Conservation (phyloP, 2,113 vertebrate genomes). For the Malurus cyaneus region DNA sequence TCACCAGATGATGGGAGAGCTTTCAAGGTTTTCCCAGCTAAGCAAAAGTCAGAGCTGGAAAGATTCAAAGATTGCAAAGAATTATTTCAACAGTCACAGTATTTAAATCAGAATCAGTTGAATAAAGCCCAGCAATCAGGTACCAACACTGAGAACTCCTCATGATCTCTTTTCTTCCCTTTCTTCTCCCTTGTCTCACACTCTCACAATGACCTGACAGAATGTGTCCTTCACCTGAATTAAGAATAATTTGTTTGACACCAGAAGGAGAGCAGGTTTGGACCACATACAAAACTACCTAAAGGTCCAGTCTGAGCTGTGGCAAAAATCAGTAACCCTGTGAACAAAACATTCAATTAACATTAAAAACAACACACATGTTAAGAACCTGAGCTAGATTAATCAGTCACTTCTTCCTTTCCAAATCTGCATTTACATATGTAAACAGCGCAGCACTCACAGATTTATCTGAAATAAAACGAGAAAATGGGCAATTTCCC, state of each 20-base stretch:
- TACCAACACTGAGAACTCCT: not conserved
- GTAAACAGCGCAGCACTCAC: conserved; percentile 41
- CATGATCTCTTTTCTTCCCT: not conserved
- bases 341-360: not conserved
- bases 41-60: not conserved
- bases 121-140: not conserved
- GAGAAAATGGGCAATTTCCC: conserved; percentile 42
- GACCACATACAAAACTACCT: not conserved
- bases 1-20: not conserved
- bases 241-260: not conserved
- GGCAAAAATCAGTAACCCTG: not conserved
- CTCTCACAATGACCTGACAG: not conserved
- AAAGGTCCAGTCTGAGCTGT: not conserved
- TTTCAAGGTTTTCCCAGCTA: not conserved
- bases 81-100: not conserved
- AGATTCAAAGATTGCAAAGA: not conserved
- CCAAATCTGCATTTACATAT: conserved; percentile 37
- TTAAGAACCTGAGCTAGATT: conserved; percentile 33
- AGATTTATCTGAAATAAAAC: conserved; percentile 53
- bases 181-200: not conserved
- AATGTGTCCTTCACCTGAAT: not conserved
- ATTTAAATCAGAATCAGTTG: not conserved
- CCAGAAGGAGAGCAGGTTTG: not conserved
- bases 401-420: conserved; percentile 44
- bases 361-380: conserved; percentile 24